phyloP scores from a whole-genome alignment of 1,140 invertebrate species.

The Sitobion miscanthi region DNA sequence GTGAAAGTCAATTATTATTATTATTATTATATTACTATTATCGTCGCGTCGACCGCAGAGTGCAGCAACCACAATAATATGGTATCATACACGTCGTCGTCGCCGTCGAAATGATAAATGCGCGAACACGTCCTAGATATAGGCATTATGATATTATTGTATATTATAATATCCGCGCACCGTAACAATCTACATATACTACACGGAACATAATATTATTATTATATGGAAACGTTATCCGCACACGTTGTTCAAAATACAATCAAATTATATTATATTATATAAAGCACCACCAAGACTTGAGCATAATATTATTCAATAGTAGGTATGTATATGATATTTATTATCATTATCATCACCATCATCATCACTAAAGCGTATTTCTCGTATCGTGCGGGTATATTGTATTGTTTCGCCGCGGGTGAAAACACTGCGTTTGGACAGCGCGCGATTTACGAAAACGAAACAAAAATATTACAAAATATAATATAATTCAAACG shows the following conservation, averaged over 20 bases:
- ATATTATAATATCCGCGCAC: not conserved
- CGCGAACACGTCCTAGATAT: not conserved
- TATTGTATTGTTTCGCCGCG: not conserved
- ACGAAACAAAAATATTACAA: not conserved
- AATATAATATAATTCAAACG: not conserved
- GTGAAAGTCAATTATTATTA: conserved; percentile 10
- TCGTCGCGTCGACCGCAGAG: not conserved
- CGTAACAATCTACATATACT: not conserved
- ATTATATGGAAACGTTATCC: too few species aligned
- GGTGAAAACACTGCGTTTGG: not conserved
- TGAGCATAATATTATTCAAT: too few species aligned
- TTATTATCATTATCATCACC: not conserved
- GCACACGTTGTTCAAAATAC: too few species aligned
- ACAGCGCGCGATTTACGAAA: not conserved
- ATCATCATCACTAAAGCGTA: not conserved
- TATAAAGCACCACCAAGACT: too few species aligned
- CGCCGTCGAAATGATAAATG: not conserved
- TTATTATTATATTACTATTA: conserved; percentile 1
- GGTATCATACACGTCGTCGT: not conserved
- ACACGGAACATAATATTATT: not conserved
- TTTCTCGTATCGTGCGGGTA: not conserved
- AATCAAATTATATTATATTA: too few species aligned
- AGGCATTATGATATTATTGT: too few species aligned
- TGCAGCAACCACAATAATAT: not conserved
- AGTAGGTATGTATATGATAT: too few species aligned